phyloP scores from a whole-genome alignment of 1,140 invertebrate species.

The Aphidius ervi region DNA sequence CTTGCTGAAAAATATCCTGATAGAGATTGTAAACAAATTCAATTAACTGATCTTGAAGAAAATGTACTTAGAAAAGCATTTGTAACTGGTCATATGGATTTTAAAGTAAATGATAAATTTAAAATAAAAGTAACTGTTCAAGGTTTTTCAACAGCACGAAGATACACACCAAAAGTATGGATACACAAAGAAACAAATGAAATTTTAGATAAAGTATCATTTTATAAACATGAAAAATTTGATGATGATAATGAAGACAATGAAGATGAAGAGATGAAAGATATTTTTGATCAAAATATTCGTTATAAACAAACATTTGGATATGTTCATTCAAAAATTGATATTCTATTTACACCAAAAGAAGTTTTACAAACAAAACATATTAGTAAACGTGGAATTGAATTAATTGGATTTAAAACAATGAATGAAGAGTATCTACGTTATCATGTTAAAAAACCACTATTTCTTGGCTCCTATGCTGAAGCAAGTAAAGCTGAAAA shows the following conservation, averaged over 20 bases:
- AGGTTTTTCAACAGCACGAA: slow-evolving; percentile 15
- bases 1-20: slow-evolving; percentile 20
- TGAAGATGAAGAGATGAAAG: background rate
- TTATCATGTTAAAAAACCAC: slow-evolving; percentile 26
- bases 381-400: slow-evolving; percentile 22
- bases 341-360: slow-evolving; percentile 24
- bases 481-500: slow-evolving; percentile 26
- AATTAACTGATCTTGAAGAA: slow-evolving; percentile 27
- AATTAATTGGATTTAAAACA: slow-evolving; percentile 30
- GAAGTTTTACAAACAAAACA: slow-evolving; percentile 20
- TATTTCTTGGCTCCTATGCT: slow-evolving; percentile 24
- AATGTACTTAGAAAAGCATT: slow-evolving; percentile 28
- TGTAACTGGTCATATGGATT: slow-evolving; percentile 21
- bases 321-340: slow-evolving; percentile 13
- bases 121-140: slow-evolving; percentile 25
- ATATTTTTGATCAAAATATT: background rate
- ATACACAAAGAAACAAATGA: slow-evolving; percentile 29
- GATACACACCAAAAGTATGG: slow-evolving; percentile 1
- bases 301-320: background rate
- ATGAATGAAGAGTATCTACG: slow-evolving; percentile 20
- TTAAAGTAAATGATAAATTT: slow-evolving; percentile 24
- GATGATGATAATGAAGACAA: slow-evolving; percentile 14
- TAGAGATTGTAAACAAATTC: slow-evolving; percentile 23
- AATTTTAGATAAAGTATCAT: slow-evolving; percentile 22
- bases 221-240: background rate